Evolutionary conservation across 2,113 vertebrate genomes (phyloP).

Genomic region (Paratilapia polleni): DNA sequence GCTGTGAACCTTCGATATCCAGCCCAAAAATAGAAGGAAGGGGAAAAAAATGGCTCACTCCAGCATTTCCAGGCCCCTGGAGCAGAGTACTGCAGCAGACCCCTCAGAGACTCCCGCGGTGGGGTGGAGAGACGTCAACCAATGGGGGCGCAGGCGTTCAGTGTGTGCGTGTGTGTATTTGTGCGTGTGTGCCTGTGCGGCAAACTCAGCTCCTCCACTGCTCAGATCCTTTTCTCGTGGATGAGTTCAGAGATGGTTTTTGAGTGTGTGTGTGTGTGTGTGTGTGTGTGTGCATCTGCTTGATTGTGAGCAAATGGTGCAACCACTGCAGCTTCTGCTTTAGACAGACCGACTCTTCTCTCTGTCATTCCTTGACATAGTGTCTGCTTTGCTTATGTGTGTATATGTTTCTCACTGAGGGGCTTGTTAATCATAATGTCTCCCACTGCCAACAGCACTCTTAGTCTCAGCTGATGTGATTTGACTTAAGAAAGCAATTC

Average conservation of each 20-base stretch:
- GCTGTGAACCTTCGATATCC: constrained; percentile 67
- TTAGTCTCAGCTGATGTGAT: constrained; percentile 36
- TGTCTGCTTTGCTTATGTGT: constrained; percentile 2
- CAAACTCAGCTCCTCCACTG: constrained; percentile 69
- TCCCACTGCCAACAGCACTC: constrained; percentile 39
- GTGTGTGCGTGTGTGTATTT: constrained; percentile 49
- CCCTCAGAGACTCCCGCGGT: constrained; percentile 78
- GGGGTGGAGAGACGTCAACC: constrained; percentile 79
- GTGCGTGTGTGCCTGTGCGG: constrained; percentile 57
- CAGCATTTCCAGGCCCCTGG: constrained; percentile 78
- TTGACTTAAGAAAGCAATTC: constrained; percentile 33
- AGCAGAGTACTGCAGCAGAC: constrained; percentile 81
- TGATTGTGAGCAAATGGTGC: constrained; percentile 70
- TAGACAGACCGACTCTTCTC: constrained; percentile 51
- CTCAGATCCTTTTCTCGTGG: constrained; percentile 68
- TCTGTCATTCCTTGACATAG: constrained; percentile 41
- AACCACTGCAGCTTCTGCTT: constrained; percentile 61
- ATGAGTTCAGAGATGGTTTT: constrained; percentile 68
- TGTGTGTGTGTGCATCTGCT: constrained; percentile 28
- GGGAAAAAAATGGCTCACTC: constrained; percentile 70
- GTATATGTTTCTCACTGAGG: constrained; percentile 1
- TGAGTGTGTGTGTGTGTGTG: neutral
- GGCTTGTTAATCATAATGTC: constrained; percentile 55
- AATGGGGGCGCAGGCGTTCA: constrained; percentile 76
- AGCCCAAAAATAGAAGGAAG: constrained; percentile 77